Percentiles rank a stretch among this genome's conserved stretches.
phyloP scores from a whole-genome alignment of 1,140 invertebrate species.

The Acyrthosiphon pisum region DNA sequence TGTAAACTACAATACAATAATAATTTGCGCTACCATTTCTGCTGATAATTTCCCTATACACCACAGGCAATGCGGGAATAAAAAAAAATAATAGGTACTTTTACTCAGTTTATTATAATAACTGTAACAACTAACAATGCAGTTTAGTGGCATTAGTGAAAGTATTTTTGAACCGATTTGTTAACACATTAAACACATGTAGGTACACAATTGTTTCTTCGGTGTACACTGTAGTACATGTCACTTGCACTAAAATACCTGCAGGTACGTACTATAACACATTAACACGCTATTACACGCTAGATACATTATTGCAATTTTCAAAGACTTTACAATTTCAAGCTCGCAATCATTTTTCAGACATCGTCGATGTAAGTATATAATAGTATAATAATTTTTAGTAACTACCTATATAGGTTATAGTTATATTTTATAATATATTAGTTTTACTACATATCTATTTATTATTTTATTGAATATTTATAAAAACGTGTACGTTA shows the following conservation, averaged over 20 bases:
- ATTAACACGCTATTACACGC: neutral
- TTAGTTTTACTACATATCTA: too few species aligned
- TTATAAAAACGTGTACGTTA: too few species aligned
- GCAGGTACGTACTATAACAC: neutral
- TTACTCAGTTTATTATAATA: neutral
- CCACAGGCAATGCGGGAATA: neutral
- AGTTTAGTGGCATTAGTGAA: neutral
- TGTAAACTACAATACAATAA: neutral
- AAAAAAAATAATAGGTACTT: neutral
- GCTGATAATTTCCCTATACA: neutral
- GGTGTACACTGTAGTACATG: neutral
- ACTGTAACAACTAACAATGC: neutral
- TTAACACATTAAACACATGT: neutral
- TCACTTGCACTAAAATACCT: neutral
- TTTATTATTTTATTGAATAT: too few species aligned
- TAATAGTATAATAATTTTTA: too few species aligned
- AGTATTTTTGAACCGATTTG: neutral
- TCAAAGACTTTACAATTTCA: neutral
- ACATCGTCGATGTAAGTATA: neutral
- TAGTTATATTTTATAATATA: too few species aligned
- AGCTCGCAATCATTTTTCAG: neutral
- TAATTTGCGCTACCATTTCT: neutral
- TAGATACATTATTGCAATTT: neutral
- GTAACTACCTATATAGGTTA: too few species aligned
- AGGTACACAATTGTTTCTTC: neutral